These are phyloP conservation scores for Phyllotreta striolata DNA, from an alignment of 2,888 invertebrate species.

Conservation along the genomic window DNA sequence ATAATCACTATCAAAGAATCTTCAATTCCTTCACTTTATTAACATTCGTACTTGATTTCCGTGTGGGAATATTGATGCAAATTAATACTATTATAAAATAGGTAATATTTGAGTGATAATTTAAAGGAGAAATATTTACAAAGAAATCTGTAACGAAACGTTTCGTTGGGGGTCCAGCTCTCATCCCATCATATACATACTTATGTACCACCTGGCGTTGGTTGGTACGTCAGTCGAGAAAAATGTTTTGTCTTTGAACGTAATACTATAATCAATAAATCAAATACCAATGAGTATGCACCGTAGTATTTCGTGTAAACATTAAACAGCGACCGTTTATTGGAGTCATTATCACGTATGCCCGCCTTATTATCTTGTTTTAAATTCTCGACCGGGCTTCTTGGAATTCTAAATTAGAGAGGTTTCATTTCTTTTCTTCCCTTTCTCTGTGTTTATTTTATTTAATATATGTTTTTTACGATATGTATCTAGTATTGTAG, in stretches of 20 bases:
- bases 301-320: conserved; percentile 37
- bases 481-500: conserved; percentile 13
- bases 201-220: conserved; percentile 10
- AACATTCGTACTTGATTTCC: no score
- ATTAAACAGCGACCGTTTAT: conserved; percentile 42
- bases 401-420: conserved; percentile 28
- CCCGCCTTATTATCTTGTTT: conserved; percentile 33
- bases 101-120: background rate
- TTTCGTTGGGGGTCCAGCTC: conserved; percentile 8
- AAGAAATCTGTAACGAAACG: conserved; percentile 3
- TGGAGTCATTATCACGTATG: conserved; percentile 43
- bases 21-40: no score
- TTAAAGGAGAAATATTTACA: background rate
- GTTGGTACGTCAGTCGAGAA: conserved; percentile 19
- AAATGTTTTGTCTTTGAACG: conserved; percentile 33
- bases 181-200: no score
- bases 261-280: conserved; percentile 40
- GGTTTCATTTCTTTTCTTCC: conserved; percentile 7
- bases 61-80: no score
- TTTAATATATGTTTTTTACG: conserved; percentile 7
- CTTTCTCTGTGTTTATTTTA: conserved; percentile 14
- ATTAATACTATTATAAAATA: background rate
- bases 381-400: conserved; percentile 35
- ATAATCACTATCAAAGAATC: no score
- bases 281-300: conserved; percentile 38